phyloP scores from a whole-genome alignment of 2,113 vertebrate genomes.

The Pelecanoides urinatrix region DNA sequence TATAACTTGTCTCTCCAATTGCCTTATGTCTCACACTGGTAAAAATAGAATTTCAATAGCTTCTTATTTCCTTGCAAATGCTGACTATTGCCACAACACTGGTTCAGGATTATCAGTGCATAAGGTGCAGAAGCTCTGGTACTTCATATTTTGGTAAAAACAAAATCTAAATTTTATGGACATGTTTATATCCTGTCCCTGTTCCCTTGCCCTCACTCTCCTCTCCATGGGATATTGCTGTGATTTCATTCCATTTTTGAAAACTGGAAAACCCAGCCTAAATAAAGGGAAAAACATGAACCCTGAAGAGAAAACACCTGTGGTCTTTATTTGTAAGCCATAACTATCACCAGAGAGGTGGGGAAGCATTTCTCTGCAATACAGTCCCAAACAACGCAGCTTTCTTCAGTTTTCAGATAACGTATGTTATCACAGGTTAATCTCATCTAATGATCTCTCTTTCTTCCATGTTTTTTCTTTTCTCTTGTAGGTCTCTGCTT shows the following conservation, averaged over 20 bases:
- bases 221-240: background rate
- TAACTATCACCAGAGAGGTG: background rate
- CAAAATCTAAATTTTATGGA: background rate
- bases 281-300: background rate
- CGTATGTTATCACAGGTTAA: background rate
- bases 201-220: background rate
- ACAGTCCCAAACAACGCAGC: background rate
- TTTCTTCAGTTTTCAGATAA: background rate
- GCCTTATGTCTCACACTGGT: background rate
- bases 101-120: background rate
- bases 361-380: background rate
- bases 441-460: background rate
- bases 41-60: background rate
- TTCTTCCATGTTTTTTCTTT: background rate
- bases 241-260: background rate
- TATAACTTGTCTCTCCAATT: accelerated
- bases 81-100: background rate
- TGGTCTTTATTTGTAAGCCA: background rate
- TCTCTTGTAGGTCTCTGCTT: background rate
- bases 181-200: background rate
- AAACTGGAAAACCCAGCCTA: background rate
- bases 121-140: background rate
- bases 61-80: background rate
- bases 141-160: background rate
- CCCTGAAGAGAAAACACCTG: background rate